These are phyloP conservation scores for Nyctibius bracteatus DNA, from an alignment of 2,113 vertebrate species.

Conservation along the genomic window DNA sequence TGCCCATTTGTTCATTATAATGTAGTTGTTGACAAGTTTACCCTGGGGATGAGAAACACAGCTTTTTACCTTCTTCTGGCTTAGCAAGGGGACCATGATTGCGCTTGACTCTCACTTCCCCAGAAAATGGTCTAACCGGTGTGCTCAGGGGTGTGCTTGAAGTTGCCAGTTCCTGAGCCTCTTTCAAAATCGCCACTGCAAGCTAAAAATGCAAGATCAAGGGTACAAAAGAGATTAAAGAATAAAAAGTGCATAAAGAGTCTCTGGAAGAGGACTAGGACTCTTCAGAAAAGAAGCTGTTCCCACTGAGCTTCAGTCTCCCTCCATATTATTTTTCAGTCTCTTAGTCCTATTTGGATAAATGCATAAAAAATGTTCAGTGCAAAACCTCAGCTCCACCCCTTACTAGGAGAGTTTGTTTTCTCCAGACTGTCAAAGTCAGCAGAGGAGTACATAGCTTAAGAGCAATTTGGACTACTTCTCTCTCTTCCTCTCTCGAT, in stretches of 20 bases:
- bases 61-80: not conserved
- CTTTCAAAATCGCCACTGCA: not conserved
- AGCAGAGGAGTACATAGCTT: not conserved
- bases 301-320: not conserved
- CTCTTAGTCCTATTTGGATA: not conserved
- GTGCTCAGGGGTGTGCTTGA: not conserved
- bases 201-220: not conserved
- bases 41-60: not conserved
- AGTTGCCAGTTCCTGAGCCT: not conserved
- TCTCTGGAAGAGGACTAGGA: not conserved
- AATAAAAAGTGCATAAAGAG: not conserved
- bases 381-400: not conserved
- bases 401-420: not conserved
- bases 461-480: not conserved
- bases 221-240: not conserved
- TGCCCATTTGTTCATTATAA: constrained; percentile 11
- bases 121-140: not conserved
- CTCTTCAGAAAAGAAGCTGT: not conserved
- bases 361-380: not conserved
- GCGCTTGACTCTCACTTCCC: not conserved
- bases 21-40: not conserved
- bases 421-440: not conserved
- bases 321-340: not conserved
- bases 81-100: not conserved
- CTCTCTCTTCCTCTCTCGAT: not conserved